These are phyloP conservation scores for Recurvirostra avosetta DNA, from an alignment of 2,113 vertebrate genomes.

Conservation along the genomic window DNA sequence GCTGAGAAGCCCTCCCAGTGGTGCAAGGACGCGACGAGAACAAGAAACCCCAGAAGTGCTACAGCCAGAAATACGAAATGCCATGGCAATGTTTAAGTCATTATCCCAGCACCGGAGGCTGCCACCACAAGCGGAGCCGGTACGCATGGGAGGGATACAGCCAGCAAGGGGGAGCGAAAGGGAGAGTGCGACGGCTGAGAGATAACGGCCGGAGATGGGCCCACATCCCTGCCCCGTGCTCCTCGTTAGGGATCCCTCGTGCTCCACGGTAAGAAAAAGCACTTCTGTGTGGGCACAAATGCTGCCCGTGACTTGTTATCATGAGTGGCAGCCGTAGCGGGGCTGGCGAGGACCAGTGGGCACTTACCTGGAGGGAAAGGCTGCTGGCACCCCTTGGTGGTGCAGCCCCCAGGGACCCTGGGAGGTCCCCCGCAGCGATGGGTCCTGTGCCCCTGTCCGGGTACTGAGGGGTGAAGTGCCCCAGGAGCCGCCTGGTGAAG, in stretches of 20 bases:
- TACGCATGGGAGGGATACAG: background rate
- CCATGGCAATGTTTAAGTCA: background rate
- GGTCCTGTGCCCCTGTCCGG: background rate
- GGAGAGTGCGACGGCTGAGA: background rate
- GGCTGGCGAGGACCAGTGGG: background rate
- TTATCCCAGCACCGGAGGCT: background rate
- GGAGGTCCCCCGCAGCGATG: rapidly evolving
- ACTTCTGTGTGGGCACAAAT: background rate
- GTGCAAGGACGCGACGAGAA: background rate
- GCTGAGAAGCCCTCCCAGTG: background rate
- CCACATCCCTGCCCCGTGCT: background rate
- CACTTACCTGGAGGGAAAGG: background rate
- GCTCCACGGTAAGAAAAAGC: rapidly evolving
- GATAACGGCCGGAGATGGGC: background rate
- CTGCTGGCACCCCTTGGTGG: background rate
- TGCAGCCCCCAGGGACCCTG: background rate
- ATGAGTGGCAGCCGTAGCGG: rapidly evolving
- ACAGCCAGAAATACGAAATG: background rate
- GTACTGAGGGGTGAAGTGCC: background rate
- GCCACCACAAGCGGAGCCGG: background rate
- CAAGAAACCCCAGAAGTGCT: background rate
- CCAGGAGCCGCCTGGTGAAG: rapidly evolving
- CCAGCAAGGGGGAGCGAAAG: rapidly evolving
- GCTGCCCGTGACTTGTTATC: background rate
- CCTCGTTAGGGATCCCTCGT: rapidly evolving